Evolutionary conservation across 2,888 invertebrate genomes (phyloP), one percentile per base, ranked within the genome.

Genomic region (Temnothorax rugatulus): DNA sequence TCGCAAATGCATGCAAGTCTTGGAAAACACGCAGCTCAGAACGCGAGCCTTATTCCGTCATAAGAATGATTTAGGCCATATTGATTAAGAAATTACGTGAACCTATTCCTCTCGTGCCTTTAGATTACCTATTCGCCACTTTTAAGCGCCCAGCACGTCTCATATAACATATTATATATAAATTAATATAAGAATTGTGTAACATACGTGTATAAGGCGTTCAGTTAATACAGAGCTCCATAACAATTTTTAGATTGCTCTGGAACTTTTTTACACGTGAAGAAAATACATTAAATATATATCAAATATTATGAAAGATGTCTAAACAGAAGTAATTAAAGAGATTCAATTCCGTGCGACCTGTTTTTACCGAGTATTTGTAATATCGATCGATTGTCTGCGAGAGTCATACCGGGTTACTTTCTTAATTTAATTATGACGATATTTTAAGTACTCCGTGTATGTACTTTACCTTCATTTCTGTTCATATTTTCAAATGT

Each of bases 61-160:
- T 29, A 50, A 50, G 75, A 73, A 84, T 88, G 84, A 88, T 89
- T 88, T 86, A 89, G 64, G 61, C 75, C 21, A 69, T 59, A 84
- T 84, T 69, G 89, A 89, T 84, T 86, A 89, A 88, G 81, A 76
- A 82, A 83, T 88, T 81, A 81, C 81, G 64, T 64, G 89, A 88
- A 86, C 83, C 66, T 52, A 61, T 76, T 76, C 34, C 29, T 61
- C 34, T 25, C 79, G 57, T 54, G 54, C 41, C 13, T 73, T 34
- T 38, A 44, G 15, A 34, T 59, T 41, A 38, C 76, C 47, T 25
- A 47, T 81, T 34, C 54, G 75, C 44, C 79, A 66, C 38, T 34
- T 59, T 86, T 61, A 74, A 69, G 59, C 79, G 54, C 15, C 81
- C 64, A 44, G 8, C 18, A 68, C 54, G 75, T 34, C 41, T 57